Conservation (phyloP, 2,797 vertebrate genomes). For the Podarcis siculus region DNA sequence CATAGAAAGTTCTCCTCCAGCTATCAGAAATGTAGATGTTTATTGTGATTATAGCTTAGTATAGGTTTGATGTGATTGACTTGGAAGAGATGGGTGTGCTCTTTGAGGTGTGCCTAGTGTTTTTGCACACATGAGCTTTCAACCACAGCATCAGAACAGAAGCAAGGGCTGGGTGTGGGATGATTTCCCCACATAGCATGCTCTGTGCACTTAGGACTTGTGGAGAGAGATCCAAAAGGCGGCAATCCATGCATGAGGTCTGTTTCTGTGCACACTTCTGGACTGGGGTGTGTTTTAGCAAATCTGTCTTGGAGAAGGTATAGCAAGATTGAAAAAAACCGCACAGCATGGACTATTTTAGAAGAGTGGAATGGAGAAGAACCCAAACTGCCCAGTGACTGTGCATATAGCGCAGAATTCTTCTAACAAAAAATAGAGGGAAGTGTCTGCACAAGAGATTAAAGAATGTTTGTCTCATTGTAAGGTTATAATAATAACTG, state of each 20-base stretch:
- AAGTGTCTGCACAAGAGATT: neutral
- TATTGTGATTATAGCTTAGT: neutral
- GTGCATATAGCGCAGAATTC: accelerated
- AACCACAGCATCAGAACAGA: neutral
- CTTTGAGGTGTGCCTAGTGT: neutral
- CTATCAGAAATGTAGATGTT: neutral
- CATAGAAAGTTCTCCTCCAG: neutral
- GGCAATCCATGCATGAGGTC: neutral
- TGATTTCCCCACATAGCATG: neutral
- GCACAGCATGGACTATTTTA: neutral
- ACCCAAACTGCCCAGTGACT: neutral
- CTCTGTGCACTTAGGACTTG: neutral
- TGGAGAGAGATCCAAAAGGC: neutral
- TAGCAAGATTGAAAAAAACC: neutral
- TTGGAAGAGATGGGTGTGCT: neutral
- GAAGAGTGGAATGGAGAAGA: neutral
- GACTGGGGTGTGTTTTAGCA: neutral
- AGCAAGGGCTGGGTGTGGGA: neutral
- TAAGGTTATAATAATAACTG: neutral
- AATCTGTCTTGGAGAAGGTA: neutral
- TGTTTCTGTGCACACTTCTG: neutral
- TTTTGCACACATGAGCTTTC: neutral
- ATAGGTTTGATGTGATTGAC: neutral
- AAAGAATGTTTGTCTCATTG: neutral
- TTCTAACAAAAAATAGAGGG: neutral